Conservation (phyloP, 2,888 invertebrate genomes). For the Acleris holmiana region DNA sequence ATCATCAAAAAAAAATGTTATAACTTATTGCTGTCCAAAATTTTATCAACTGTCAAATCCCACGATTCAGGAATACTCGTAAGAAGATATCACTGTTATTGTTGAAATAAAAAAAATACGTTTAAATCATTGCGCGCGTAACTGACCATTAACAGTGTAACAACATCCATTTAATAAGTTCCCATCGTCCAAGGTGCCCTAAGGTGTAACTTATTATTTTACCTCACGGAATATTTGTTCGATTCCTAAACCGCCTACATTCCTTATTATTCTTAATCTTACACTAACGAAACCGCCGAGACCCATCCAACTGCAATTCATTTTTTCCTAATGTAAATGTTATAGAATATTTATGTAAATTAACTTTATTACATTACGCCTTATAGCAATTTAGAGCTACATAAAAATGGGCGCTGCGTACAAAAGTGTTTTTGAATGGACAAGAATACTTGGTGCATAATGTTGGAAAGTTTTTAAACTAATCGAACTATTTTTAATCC, state of each 20-base stretch:
- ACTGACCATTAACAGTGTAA: slow-evolving; percentile 22
- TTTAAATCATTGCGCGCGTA: background rate
- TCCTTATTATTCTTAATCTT: slow-evolving; percentile 37
- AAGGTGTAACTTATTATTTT: slow-evolving; percentile 35
- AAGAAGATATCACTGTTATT: background rate
- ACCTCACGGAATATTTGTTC: slow-evolving; percentile 33
- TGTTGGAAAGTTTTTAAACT: slow-evolving; percentile 49
- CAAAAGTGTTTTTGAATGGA: slow-evolving; percentile 37
- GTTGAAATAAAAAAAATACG: slow-evolving; percentile 8
- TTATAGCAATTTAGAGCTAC: slow-evolving; percentile 71
- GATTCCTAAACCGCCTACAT: slow-evolving; percentile 26
- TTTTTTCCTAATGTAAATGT: slow-evolving; percentile 80
- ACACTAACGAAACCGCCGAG: slow-evolving; percentile 40
- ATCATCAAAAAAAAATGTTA: too few species aligned
- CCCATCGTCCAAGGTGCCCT: slow-evolving; percentile 7
- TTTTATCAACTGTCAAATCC: too few species aligned
- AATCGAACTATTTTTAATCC: slow-evolving; percentile 14
- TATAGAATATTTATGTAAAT: slow-evolving; percentile 82
- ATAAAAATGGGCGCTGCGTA: slow-evolving; percentile 74
- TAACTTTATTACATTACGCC: slow-evolving; percentile 76
- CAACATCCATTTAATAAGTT: slow-evolving; percentile 7
- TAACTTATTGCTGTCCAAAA: too few species aligned
- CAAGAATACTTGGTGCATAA: slow-evolving; percentile 31
- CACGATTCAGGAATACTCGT: too few species aligned
- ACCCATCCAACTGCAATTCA: slow-evolving; percentile 65